Conservation (phyloP, 2,888 invertebrate genomes). For the Antheraea yamamai region DNA sequence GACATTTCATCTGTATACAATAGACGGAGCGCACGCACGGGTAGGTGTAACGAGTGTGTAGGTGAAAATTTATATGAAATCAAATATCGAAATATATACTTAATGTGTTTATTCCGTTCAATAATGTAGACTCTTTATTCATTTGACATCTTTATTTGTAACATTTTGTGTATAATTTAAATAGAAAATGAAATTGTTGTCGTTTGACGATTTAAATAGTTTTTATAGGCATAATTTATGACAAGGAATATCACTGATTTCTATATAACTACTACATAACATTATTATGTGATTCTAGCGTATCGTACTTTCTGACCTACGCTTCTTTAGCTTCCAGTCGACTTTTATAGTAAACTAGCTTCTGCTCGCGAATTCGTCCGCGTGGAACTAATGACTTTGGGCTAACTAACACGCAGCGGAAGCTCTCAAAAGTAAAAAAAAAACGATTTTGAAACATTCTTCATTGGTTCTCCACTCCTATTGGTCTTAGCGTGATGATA, state of each 20-base stretch:
- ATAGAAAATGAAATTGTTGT: background rate
- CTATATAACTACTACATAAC: background rate
- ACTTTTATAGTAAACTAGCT: too few relatives aligned
- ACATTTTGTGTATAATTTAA: background rate
- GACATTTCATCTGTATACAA: background rate
- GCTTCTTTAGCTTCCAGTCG: too few relatives aligned
- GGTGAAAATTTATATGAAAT: background rate
- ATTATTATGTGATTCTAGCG: too few relatives aligned
- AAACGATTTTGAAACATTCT: too few relatives aligned
- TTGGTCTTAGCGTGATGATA: too few relatives aligned
- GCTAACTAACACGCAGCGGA: too few relatives aligned
- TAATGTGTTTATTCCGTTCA: constrained; percentile 36
- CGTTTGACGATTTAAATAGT: background rate
- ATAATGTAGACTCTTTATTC: constrained; percentile 34
- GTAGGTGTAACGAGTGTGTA: constrained; percentile 4
- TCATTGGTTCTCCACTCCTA: too few relatives aligned
- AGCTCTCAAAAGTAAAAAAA: too few relatives aligned
- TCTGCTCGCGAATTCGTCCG: too few relatives aligned
- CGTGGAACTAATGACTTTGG: too few relatives aligned
- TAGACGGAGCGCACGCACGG: background rate
- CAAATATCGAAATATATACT: background rate
- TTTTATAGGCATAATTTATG: background rate
- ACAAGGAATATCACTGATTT: background rate
- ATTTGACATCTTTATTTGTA: constrained; percentile 41
- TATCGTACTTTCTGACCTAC: too few relatives aligned